Conservation (phyloP, 2,797 vertebrate species). For the Lerista edwardsae region DNA sequence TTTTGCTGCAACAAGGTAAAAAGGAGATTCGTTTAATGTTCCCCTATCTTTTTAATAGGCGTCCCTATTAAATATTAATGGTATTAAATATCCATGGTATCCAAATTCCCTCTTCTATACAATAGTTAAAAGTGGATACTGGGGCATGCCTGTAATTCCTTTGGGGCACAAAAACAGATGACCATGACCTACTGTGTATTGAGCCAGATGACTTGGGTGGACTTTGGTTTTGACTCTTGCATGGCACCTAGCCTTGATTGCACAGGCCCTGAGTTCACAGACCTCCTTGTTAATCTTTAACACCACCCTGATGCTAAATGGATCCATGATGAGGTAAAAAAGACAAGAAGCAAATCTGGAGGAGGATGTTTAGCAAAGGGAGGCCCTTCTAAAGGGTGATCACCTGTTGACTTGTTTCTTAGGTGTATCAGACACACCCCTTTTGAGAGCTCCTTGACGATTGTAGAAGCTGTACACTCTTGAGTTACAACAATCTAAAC, state of each 20-base stretch:
- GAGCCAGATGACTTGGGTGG: background rate
- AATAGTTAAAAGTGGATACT: no score
- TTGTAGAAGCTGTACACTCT: background rate
- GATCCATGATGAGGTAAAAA: background rate
- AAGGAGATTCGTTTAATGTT: no score
- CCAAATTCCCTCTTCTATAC: no score
- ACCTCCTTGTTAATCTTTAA: conserved; percentile 20
- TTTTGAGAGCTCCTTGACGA: background rate
- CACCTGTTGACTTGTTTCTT: background rate
- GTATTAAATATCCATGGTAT: no score
- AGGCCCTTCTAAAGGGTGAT: background rate
- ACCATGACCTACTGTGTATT: background rate
- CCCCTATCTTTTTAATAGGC: no score
- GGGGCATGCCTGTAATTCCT: background rate
- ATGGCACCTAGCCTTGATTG: background rate
- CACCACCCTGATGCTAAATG: conserved; percentile 22
- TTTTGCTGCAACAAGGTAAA: no score
- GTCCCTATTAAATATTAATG: no score
- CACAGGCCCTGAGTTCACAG: background rate
- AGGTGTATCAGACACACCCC: background rate
- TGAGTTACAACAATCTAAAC: background rate
- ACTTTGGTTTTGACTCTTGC: conserved; percentile 23
- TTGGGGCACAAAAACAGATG: background rate
- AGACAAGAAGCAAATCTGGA: background rate
- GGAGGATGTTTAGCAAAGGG: background rate